Percentiles rank a stretch among this genome's conserved stretches.
Conservation (phyloP, 2,797 vertebrate species). For the Gadopsis bispinosus region DNA sequence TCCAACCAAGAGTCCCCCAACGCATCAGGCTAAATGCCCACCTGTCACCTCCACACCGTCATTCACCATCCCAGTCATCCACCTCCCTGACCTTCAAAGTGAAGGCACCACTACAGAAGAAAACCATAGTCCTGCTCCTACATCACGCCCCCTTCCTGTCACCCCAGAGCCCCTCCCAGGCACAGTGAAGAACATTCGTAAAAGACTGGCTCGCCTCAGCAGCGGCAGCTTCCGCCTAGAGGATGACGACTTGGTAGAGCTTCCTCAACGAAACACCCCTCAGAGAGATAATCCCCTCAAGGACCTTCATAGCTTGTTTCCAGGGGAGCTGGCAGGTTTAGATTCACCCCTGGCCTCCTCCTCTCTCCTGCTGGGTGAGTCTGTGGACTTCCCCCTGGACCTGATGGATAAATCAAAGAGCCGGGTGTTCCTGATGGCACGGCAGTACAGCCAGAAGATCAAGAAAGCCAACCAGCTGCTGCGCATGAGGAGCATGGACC, state of each 20-base stretch:
- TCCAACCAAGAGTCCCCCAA: slow-evolving; percentile 56
- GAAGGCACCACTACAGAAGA: slow-evolving; percentile 73
- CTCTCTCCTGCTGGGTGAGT: slow-evolving; percentile 79
- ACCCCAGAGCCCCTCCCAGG: slow-evolving; percentile 83
- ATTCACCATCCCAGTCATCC: slow-evolving; percentile 82
- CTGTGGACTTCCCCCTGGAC: slow-evolving; percentile 84
- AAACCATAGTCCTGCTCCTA: slow-evolving; percentile 41
- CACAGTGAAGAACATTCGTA: slow-evolving; percentile 85
- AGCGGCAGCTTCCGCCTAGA: slow-evolving; percentile 87
- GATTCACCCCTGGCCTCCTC: slow-evolving; percentile 85
- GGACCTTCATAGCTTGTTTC: slow-evolving; percentile 83
- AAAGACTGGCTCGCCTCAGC: slow-evolving; percentile 85
- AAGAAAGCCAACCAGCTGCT: slow-evolving; percentile 97
- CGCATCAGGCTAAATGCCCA: slow-evolving; percentile 61
- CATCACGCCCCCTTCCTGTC: slow-evolving; percentile 60
- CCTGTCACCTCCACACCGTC: slow-evolving; percentile 56
- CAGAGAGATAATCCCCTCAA: slow-evolving; percentile 76
- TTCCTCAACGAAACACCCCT: slow-evolving; percentile 66
- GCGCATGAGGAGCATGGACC: slow-evolving; percentile 93
- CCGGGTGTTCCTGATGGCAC: slow-evolving; percentile 96
- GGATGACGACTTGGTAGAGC: slow-evolving; percentile 84
- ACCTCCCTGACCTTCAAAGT: slow-evolving; percentile 73
- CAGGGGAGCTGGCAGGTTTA: slow-evolving; percentile 84
- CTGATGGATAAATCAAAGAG: slow-evolving; percentile 90
- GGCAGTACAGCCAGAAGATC: slow-evolving; percentile 99